Evolutionary conservation across 2,113 vertebrate genomes (phyloP).

Genomic region (Lichenostomus cassidix): DNA sequence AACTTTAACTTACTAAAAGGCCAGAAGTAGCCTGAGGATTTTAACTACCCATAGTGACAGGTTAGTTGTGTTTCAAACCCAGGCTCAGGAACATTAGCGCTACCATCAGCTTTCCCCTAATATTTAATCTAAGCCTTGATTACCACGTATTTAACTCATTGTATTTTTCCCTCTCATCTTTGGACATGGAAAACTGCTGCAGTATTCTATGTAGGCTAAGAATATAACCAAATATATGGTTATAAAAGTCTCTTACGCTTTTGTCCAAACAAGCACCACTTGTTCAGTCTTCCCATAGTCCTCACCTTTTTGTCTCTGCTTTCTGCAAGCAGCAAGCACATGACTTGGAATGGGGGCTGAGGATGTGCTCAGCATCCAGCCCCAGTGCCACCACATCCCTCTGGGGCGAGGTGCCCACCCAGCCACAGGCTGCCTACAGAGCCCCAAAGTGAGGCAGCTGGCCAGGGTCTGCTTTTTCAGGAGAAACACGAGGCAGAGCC

Average conservation of each 20-base stretch:
- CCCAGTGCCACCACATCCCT: rapidly evolving
- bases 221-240: not conserved
- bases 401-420: rapidly evolving
- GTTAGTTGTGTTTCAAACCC: not conserved
- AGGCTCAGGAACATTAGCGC: not conserved
- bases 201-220: not conserved
- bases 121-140: not conserved
- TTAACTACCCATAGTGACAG: not conserved
- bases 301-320: not conserved
- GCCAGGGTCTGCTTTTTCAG: not conserved
- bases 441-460: rapidly evolving
- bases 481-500: not conserved
- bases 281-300: not conserved
- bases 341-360: not conserved
- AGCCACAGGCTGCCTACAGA: too few relatives aligned
- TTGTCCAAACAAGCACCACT: not conserved
- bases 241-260: not conserved
- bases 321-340: not conserved
- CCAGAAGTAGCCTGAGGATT: not conserved
- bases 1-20: not conserved
- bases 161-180: not conserved
- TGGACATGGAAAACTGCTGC: not conserved
- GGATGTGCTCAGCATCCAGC: not conserved
- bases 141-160: not conserved
- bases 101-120: not conserved